A percentile compares a stretch with the other conserved stretches of the same genome.
phyloP scores from a whole-genome alignment of 53 echinoderm and acorn worm genomes.

The Actinopyga echinites region DNA sequence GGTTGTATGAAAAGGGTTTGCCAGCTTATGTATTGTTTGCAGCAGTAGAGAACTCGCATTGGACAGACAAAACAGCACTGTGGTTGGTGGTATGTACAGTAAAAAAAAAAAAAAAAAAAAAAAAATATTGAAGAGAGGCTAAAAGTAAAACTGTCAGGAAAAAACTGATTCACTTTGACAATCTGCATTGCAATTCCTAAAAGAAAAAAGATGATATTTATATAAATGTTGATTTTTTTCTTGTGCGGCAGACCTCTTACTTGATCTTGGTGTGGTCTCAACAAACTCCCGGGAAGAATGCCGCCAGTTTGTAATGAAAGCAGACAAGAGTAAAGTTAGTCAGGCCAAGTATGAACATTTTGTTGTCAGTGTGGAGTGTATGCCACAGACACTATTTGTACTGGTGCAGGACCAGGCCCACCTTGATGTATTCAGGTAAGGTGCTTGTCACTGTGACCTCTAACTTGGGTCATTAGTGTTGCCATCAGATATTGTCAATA shows the following conservation, averaged over 20 bases:
- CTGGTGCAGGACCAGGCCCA: slow-evolving; percentile 93
- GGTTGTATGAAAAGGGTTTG: no score
- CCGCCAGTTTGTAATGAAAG: slow-evolving; percentile 85
- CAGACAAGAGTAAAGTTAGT: slow-evolving; percentile 66
- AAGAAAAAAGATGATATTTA: background rate
- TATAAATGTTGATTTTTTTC: background rate
- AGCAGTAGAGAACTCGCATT: no score
- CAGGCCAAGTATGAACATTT: slow-evolving; percentile 89
- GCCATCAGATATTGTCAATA: no score
- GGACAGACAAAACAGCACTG: no score
- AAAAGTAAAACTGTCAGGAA: no score
- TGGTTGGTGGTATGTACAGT: no score
- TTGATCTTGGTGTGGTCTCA: slow-evolving; percentile 76
- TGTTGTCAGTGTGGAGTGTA: slow-evolving; percentile 71
- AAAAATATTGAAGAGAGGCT: no score
- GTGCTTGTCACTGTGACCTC: background rate
- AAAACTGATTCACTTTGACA: no score
- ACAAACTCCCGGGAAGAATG: slow-evolving; percentile 52
- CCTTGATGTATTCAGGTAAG: slow-evolving; percentile 74
- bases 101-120: no score
- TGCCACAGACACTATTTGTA: slow-evolving; percentile 91
- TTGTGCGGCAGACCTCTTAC: slow-evolving; percentile 60
- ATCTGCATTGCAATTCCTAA: no score
- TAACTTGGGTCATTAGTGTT: no score
- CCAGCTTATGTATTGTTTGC: no score